Evolutionary conservation across 1,140 invertebrate species (phyloP).

Genomic region (Leptonema lineaticorne): DNA sequence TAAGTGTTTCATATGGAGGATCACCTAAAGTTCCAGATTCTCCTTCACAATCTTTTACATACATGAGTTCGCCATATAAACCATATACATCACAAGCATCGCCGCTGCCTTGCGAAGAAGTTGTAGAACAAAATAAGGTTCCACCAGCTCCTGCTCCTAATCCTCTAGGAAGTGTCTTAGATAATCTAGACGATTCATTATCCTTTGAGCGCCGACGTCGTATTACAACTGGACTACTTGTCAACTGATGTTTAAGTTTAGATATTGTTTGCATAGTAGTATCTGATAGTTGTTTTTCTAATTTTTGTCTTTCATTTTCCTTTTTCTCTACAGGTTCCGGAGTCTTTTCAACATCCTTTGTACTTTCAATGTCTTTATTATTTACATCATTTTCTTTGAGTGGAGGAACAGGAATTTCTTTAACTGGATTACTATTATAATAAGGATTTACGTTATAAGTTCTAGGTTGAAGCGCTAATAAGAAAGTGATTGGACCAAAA

Average conservation of each 20-base stretch:
- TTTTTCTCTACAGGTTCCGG: slow-evolving; percentile 45
- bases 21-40: slow-evolving; percentile 71
- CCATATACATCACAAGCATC: slow-evolving; percentile 83
- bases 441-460: slow-evolving; percentile 56
- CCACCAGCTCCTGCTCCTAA: slow-evolving; percentile 55
- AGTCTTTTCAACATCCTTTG: slow-evolving; percentile 39
- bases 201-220: slow-evolving; percentile 70
- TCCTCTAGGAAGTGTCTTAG: slow-evolving; percentile 76
- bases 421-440: slow-evolving; percentile 48
- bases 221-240: slow-evolving; percentile 68
- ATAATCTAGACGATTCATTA: slow-evolving; percentile 65
- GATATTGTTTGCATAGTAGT: slow-evolving; percentile 58
- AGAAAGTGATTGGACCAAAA: slow-evolving; percentile 84
- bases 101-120: slow-evolving; percentile 61
- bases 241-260: slow-evolving; percentile 61
- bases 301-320: slow-evolving; percentile 55
- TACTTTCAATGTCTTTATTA: slow-evolving; percentile 44
- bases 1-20: slow-evolving; percentile 71
- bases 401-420: slow-evolving; percentile 37
- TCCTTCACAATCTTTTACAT: slow-evolving; percentile 83
- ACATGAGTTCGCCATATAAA: slow-evolving; percentile 85
- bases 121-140: slow-evolving; percentile 59
- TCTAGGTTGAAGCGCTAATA: slow-evolving; percentile 74
- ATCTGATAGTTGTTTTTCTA: slow-evolving; percentile 65
- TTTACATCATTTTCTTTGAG: slow-evolving; percentile 47